Conservation (phyloP, 2,888 invertebrate genomes). For the Agrotis segetum region DNA sequence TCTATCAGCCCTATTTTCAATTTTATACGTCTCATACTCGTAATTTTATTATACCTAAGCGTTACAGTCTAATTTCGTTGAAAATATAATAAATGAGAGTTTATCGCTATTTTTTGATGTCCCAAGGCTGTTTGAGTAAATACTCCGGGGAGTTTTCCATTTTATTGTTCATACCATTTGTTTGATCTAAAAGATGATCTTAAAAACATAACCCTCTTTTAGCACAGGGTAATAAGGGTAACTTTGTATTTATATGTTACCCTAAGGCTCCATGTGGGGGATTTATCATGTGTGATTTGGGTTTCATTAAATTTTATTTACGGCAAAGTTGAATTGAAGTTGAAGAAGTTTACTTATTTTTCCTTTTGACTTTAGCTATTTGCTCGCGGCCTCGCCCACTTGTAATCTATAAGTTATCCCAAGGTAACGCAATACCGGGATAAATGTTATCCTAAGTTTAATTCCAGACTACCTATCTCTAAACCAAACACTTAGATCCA, state of each 20-base stretch:
- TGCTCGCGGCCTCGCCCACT: too few species aligned
- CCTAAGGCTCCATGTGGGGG: slow-evolving; percentile 15
- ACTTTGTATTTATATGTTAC: slow-evolving; percentile 27
- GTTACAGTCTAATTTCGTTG: neutral
- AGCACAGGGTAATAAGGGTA: neutral
- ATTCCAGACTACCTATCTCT: too few species aligned
- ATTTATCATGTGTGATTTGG: slow-evolving; percentile 20
- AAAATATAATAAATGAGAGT: slow-evolving; percentile 17
- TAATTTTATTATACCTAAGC: slow-evolving; percentile 14
- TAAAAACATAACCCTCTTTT: neutral
- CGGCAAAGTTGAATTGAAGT: neutral
- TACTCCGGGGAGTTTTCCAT: slow-evolving; percentile 15
- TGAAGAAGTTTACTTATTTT: too few species aligned
- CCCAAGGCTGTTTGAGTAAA: slow-evolving; percentile 30
- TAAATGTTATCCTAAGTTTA: too few species aligned
- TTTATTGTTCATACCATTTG: slow-evolving; percentile 44
- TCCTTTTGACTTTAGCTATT: too few species aligned
- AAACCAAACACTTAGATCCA: too few species aligned
- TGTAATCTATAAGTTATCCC: too few species aligned
- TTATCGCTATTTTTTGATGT: slow-evolving; percentile 33
- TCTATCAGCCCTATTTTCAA: slow-evolving; percentile 8
- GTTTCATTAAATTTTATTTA: slow-evolving; percentile 13
- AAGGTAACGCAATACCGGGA: too few species aligned
- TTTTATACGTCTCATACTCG: slow-evolving; percentile 25
- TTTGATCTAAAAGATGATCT: slow-evolving; percentile 37